Conservation (phyloP, 35 echinoderm and acorn worm genomes). For the Strongylocentrotus purpuratus region DNA sequence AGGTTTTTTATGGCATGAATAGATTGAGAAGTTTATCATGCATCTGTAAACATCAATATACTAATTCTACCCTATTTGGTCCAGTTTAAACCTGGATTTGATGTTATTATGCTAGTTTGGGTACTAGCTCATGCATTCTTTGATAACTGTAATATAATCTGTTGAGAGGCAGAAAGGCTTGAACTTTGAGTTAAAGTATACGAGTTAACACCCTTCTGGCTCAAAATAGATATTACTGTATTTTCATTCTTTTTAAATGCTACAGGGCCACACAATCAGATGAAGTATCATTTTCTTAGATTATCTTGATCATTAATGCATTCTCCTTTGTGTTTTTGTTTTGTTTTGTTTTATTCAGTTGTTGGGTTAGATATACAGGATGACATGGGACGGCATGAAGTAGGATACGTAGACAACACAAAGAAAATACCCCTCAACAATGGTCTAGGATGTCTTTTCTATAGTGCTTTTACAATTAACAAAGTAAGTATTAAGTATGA, state of each 20-base stretch:
- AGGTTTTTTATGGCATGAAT: no score
- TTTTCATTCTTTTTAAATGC: neutral
- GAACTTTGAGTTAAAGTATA: no score
- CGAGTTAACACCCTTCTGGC: no score
- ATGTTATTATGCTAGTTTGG: no score
- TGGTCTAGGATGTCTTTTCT: slow-evolving; percentile 78
- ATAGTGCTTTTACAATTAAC: slow-evolving; percentile 87
- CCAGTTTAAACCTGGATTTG: no score
- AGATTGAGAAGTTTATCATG: no score
- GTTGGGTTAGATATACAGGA: slow-evolving; percentile 98
- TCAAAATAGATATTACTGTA: no score
- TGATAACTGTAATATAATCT: no score
- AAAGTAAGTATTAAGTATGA: slow-evolving; percentile 67
- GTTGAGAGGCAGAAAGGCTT: no score
- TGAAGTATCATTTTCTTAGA: neutral
- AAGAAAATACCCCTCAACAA: slow-evolving; percentile 84
- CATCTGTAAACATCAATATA: no score
- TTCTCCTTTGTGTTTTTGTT: neutral
- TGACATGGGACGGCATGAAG: slow-evolving; percentile 98
- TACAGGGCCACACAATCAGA: neutral
- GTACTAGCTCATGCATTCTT: no score
- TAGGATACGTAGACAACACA: slow-evolving; percentile 94
- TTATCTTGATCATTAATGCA: neutral
- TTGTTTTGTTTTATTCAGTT: slow-evolving; percentile 62
- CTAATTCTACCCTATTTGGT: no score